Base-by-base conservation (phyloP, 2,888 invertebrate species). In the Dioctria linearis region DNA sequence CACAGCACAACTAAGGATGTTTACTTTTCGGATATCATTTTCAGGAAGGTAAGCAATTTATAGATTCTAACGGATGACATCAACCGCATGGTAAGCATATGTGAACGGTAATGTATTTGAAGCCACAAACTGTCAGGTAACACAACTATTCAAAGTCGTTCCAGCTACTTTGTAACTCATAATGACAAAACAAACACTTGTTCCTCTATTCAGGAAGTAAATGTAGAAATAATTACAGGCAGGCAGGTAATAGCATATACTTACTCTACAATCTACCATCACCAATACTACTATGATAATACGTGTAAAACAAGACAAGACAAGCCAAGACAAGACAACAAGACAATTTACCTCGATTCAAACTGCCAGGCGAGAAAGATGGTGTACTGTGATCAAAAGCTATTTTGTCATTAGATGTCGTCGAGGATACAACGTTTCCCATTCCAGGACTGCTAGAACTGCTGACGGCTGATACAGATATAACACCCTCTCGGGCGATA, bases 301-400 rank as follows among this genome's bases (percentile, higher is more conserved):
- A 76, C 25, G 25, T 1, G 2, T 25, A 25, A 0, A 25, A 25
- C 25, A 25, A 25, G 25, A 25, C 25, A 25, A 25, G 25, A 25
- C 25, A 25, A 25, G 25, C 25, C 25, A 25, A 25, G 25, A 25
- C 25, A 25, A 25, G 25, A 25, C 61, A 76, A 71, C 37, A 71
- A 79, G 59, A 46, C 78, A 86, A n/a, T 92, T 92, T 91, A 95
- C 95, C 95, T 92, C 95, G 92, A 90, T 92, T 91, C 87, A 93
- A 91, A 88, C 93, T 93, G 86, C 94, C 92, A 84, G 95, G 95
- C 85, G 95, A 95, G 88, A 93, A 91, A 82, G 93, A 93, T 86
- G 86, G 90, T 86, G 86, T 91, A 49, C 85, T 63, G 80, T 82
- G 82, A 81, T 83, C 83, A 78, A 81, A 83, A 67, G 76, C 73